Evolutionary conservation across 2,113 vertebrate species (phyloP).

Genomic region (Suncus etruscus): DNA sequence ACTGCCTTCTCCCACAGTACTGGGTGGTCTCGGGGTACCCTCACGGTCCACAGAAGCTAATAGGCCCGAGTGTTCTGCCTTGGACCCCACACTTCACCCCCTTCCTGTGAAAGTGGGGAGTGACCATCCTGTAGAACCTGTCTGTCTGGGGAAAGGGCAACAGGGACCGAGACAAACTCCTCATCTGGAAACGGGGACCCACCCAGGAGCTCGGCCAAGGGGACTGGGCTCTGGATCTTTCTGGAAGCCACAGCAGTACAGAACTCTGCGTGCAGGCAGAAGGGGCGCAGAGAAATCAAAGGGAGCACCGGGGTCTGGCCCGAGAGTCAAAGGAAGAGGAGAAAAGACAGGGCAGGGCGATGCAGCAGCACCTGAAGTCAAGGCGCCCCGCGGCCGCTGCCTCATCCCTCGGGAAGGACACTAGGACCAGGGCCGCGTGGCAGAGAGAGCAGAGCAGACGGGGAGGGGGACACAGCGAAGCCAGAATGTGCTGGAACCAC

Average conservation of each 20-base stretch:
- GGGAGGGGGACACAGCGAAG: conserved; percentile 79
- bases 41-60: neutral
- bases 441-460: too few species aligned
- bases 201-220: too few species aligned
- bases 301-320: too few species aligned
- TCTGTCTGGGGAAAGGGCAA: neutral
- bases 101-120: neutral
- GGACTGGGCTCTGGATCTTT: conserved; percentile 58
- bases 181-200: conserved; percentile 61
- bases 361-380: conserved; percentile 54
- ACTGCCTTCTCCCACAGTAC: too few species aligned
- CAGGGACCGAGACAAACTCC: conserved; percentile 56
- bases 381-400: too few species aligned
- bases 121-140: neutral
- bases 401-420: conserved; percentile 64
- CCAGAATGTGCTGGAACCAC: conserved; percentile 93
- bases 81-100: too few species aligned
- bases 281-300: neutral
- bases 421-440: conserved; percentile 67
- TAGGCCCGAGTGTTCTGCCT: too few species aligned
- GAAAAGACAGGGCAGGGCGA: conserved; percentile 57
- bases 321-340: conserved; percentile 56
- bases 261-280: conserved; percentile 86
- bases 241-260: conserved; percentile 87
- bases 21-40: too few species aligned